phyloP scores from a whole-genome alignment of 2,888 invertebrate species.

The Aethes cnicana region DNA sequence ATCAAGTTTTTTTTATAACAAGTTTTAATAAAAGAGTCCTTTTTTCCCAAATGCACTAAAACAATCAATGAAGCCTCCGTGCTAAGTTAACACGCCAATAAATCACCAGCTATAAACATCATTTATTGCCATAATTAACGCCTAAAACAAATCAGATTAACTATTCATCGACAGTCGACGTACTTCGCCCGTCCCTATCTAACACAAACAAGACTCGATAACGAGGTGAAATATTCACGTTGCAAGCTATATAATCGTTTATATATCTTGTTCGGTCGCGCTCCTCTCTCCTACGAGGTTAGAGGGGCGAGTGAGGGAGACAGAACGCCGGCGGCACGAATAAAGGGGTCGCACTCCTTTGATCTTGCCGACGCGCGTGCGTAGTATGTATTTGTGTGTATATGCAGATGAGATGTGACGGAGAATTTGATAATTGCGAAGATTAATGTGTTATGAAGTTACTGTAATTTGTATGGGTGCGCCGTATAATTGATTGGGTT shows the following conservation, averaged over 20 bases:
- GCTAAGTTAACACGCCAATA: no score
- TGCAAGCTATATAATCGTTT: constrained; percentile 75
- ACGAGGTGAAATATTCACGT: constrained; percentile 83
- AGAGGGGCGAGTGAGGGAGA: constrained; percentile 70
- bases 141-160: no score
- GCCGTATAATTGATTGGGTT: constrained; percentile 16
- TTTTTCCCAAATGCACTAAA: no score
- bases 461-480: constrained; percentile 25
- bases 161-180: constrained; percentile 55
- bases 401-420: constrained; percentile 75
- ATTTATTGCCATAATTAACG: no score
- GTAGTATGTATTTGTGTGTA: constrained; percentile 62
- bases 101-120: no score
- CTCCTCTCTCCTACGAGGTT: constrained; percentile 51
- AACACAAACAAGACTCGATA: constrained; percentile 82
- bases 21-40: no score
- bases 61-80: no score
- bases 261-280: constrained; percentile 61
- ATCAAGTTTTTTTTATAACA: no score
- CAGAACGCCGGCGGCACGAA: constrained; percentile 74
- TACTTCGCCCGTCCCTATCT: constrained; percentile 63
- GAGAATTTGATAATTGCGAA: constrained; percentile 82
- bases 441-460: constrained; percentile 66
- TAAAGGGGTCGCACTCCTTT: constrained; percentile 80
- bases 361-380: constrained; percentile 79